Evolutionary conservation across 2,113 vertebrate genomes (phyloP).

Genomic region (Desmodus rotundus): DNA sequence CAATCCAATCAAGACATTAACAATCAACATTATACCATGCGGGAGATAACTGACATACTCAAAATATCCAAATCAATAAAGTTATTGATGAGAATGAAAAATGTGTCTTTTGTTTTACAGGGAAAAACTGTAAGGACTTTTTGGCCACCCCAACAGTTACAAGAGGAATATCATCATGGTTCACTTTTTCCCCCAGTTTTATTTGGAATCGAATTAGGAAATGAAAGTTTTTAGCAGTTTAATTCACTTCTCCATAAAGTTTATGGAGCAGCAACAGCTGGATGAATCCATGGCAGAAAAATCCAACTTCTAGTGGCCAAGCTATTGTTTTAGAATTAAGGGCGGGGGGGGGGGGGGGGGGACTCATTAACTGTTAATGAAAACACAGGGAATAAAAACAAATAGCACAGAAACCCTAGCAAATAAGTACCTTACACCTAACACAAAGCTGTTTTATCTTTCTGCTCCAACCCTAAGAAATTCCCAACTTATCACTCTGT

Average conservation of each 20-base stretch:
- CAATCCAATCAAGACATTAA: too few relatives aligned
- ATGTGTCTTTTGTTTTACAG: too few relatives aligned
- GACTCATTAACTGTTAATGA: constrained; percentile 83
- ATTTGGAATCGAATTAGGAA: constrained; percentile 65
- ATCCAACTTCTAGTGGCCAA: constrained; percentile 73
- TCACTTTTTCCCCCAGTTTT: constrained; percentile 41
- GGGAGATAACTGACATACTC: too few relatives aligned
- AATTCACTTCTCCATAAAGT: constrained; percentile 81
- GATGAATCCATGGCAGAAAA: constrained; percentile 74
- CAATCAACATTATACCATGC: too few relatives aligned
- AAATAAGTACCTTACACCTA: constrained; percentile 78
- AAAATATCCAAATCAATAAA: too few relatives aligned
- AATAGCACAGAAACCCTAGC: constrained; percentile 76
- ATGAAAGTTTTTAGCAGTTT: constrained; percentile 69
- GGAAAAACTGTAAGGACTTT: too few relatives aligned
- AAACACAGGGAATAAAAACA: constrained; percentile 82
- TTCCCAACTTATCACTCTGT: constrained; percentile 55
- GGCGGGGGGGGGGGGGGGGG: constrained; percentile 40
- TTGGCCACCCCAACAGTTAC: background rate
- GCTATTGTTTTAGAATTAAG: constrained; percentile 77
- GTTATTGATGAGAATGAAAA: too few relatives aligned
- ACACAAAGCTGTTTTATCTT: constrained; percentile 69
- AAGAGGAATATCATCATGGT: constrained; percentile 18
- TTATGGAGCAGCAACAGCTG: constrained; percentile 83
- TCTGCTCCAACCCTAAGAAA: constrained; percentile 64